Percentiles rank a stretch among this genome's conserved stretches.
Conservation (phyloP, 2,888 invertebrate species). For the Mythimna pallens region DNA sequence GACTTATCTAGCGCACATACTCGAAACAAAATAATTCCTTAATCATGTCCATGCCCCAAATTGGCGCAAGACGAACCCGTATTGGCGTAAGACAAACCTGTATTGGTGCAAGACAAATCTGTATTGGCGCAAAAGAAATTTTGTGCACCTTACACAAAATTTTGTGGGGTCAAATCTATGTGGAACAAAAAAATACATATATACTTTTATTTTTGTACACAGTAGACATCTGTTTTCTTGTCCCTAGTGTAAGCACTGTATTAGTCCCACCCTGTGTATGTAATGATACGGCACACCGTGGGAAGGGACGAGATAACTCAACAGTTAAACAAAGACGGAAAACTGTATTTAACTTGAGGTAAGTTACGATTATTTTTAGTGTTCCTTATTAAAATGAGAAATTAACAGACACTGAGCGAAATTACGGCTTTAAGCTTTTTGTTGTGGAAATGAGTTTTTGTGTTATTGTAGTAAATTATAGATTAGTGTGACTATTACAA, state of each 20-base stretch:
- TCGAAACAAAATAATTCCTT: neutral
- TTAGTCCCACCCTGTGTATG: constrained; percentile 61
- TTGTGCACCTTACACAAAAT: no score
- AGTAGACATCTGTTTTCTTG: neutral
- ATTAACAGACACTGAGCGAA: constrained; percentile 32
- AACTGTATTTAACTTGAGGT: constrained; percentile 79
- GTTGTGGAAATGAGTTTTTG: constrained; percentile 28
- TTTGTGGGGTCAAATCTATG: neutral
- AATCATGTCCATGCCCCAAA: neutral
- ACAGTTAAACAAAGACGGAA: constrained; percentile 86
- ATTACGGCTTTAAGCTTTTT: neutral
- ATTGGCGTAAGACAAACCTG: neutral
- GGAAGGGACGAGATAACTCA: constrained; percentile 80
- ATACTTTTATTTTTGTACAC: neutral
- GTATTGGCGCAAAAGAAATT: neutral
- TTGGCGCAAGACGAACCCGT: neutral
- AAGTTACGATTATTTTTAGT: constrained; percentile 77
- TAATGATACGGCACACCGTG: constrained; percentile 72
- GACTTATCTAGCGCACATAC: no score
- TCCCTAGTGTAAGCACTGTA: constrained; percentile 11
- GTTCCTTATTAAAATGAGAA: constrained; percentile 65
- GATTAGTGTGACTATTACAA: neutral
- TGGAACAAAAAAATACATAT: neutral
- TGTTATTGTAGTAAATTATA: constrained; percentile 9
- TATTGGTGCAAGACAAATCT: neutral